Base-by-base conservation (phyloP, 2,797 vertebrate species). In the Pseudopleuronectes americanus region DNA sequence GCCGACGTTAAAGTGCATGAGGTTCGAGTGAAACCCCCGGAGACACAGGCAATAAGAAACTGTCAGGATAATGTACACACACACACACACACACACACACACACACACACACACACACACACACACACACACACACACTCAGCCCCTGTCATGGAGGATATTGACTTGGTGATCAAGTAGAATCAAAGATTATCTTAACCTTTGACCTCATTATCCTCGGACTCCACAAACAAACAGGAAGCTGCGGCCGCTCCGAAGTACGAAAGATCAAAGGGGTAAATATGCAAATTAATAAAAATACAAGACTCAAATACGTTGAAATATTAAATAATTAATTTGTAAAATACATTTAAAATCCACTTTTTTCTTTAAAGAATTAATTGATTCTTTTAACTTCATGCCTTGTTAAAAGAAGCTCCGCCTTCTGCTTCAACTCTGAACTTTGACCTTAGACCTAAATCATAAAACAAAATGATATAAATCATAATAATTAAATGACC, bases 141-240 rank as follows among this genome's bases (percentile, higher is more conserved):
- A 61, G 57, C 57, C 41, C 19, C 54, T 81, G 83, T 87, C 88
- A 86, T 90, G 91, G 89, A 82, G 77, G 81, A 80, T 91, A 94
- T 93, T 85, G 92, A 92, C 76, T 69, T 70, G 41, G 85, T 85
- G 88, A 92, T 92, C 90, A 91, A 81, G 78, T 87, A 76, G 86
- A 91, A 87, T 91, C 87, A 79, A 70, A 79, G 84, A 86, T 93
- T 88, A 87, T 93, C 84, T 89, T 93, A 92, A 94, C 93, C 93
- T 93, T 83, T 79, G 85, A 73, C 87, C 83, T 63, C n/a, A 53
- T 38, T 61, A 73, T 81, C 64, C 59, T 83, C 74, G 69, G 71
- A 81, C 60, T 85, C 72, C 70, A 85, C 69, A 65, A 78, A 79
- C 79, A 75, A 26, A 43, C 74, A 83, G 67, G 75, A 83, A n/a